Evolutionary conservation across 2,113 vertebrate genomes (phyloP).

Genomic region (Sakesphorus luctuosus): DNA sequence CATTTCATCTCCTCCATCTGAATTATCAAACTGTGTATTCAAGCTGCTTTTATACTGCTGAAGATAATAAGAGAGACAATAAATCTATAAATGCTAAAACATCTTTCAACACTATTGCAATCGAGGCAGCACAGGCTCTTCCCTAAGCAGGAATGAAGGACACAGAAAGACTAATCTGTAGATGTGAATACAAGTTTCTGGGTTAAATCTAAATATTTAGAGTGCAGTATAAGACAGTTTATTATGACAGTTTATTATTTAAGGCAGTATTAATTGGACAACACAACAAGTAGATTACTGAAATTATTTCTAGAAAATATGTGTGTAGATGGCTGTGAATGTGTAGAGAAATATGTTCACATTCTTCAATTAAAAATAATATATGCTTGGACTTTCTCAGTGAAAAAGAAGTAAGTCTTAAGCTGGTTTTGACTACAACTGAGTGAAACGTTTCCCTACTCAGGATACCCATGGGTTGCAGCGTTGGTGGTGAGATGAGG

Average conservation of each 20-base stretch:
- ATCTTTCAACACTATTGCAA: neutral
- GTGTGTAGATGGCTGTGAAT: fast-evolving
- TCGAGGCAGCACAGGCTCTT: neutral
- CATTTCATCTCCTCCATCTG: neutral
- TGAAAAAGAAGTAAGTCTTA: neutral
- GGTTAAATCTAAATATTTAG: neutral
- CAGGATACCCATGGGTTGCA: neutral
- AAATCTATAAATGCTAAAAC: neutral
- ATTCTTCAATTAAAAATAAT: neutral
- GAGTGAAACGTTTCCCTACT: neutral
- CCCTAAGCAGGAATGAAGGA: neutral
- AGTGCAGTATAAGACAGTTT: neutral
- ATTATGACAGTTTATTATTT: neutral
- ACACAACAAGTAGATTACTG: neutral
- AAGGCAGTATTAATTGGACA: neutral
- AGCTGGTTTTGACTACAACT: neutral
- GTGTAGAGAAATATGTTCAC: neutral
- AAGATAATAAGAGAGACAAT: neutral
- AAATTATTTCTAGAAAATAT: neutral
- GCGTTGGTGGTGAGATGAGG: neutral
- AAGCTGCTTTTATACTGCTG: neutral
- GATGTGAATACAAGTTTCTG: neutral
- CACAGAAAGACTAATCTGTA: neutral
- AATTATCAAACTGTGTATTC: neutral
- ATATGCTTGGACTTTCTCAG: neutral